A percentile compares a stretch with the other conserved stretches of the same genome.
phyloP scores from a whole-genome alignment of 2,797 vertebrate genomes.

The Sardinella longiceps region DNA sequence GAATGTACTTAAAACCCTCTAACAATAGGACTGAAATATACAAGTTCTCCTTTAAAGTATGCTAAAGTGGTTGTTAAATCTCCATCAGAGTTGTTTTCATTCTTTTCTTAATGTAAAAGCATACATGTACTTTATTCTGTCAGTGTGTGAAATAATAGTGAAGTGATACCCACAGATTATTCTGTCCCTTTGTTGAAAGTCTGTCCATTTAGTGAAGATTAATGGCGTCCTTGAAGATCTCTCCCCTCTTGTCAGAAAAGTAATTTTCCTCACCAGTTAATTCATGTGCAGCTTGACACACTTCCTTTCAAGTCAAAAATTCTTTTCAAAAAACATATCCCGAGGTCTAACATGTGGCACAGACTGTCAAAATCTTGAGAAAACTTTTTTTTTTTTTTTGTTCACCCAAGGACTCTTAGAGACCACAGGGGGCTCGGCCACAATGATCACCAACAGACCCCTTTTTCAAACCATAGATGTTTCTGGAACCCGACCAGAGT shows the following conservation, averaged over 20 bases:
- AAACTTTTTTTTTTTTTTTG: not conserved
- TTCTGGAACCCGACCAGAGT: not conserved
- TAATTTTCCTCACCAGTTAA: slow-evolving; percentile 27
- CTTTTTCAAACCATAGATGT: not conserved
- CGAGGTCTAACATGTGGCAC: not conserved
- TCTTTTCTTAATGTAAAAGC: not conserved
- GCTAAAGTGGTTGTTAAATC: too few species aligned
- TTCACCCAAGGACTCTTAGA: not conserved
- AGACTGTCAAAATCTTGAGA: not conserved
- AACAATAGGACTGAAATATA: too few species aligned
- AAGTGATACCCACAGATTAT: slow-evolving; percentile 11
- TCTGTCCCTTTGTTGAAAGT: not conserved
- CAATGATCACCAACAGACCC: not conserved
- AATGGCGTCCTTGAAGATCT: slow-evolving; percentile 20
- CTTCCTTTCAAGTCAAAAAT: not conserved
- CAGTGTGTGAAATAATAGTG: slow-evolving; percentile 3
- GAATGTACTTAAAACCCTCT: too few species aligned
- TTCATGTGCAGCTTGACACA: slow-evolving; percentile 17
- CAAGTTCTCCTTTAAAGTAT: too few species aligned
- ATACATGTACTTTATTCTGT: slow-evolving; percentile 8
- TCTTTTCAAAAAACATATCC: not conserved
- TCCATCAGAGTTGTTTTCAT: not conserved
- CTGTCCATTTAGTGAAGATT: slow-evolving; percentile 17
- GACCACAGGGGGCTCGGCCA: not conserved
- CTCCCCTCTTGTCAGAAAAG: slow-evolving; percentile 22